Evolutionary conservation across 2,797 vertebrate species (phyloP).

Genomic region (Orientallactaga sibirica): DNA sequence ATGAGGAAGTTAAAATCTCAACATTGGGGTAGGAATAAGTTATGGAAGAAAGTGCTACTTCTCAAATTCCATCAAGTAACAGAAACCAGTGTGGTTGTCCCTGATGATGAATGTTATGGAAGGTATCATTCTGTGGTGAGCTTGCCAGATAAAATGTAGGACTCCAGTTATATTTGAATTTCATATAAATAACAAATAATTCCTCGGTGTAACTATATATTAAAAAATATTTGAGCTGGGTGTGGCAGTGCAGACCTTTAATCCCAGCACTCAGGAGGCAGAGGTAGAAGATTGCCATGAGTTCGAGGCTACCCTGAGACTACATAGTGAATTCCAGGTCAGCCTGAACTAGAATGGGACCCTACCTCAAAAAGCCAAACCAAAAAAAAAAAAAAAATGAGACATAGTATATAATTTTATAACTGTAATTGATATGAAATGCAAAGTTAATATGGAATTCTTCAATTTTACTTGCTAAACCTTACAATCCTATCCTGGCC

Average conservation of each 20-base stretch:
- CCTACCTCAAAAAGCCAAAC: too few species aligned
- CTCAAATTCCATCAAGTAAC: slow-evolving; percentile 47
- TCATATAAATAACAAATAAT: slow-evolving; percentile 17
- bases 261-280: too few species aligned
- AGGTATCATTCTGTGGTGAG: neutral
- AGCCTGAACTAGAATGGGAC: too few species aligned
- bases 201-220: neutral
- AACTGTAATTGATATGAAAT: slow-evolving; percentile 39
- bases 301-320: too few species aligned
- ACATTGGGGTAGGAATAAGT: slow-evolving; percentile 59
- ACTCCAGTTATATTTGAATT: slow-evolving; percentile 44
- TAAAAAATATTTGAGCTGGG: neutral
- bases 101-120: slow-evolving; percentile 50
- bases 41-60: slow-evolving; percentile 55
- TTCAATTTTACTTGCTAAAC: slow-evolving; percentile 43
- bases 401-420: neutral
- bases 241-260: too few species aligned
- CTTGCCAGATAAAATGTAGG: neutral
- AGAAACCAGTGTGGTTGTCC: slow-evolving; percentile 49
- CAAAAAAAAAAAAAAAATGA: neutral
- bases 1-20: slow-evolving; percentile 55
- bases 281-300: too few species aligned
- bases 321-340: too few species aligned
- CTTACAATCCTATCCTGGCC: neutral
- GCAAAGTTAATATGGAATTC: neutral